Evolutionary conservation across 2,888 invertebrate genomes (phyloP), one percentile per base, ranked within the genome.

Genomic region (Caenorhabditis becei): DNA sequence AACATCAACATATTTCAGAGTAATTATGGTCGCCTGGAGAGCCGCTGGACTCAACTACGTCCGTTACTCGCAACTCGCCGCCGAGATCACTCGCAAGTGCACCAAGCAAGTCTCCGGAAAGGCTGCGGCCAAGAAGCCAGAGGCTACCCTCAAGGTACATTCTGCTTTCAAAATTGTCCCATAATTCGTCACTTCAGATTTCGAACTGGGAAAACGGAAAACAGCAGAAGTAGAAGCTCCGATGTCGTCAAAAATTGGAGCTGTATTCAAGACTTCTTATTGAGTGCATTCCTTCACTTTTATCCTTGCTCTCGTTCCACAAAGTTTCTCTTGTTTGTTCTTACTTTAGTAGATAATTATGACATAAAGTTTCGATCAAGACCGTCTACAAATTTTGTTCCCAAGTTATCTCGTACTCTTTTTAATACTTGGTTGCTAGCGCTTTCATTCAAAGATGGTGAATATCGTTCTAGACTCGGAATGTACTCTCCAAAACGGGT

Each of bases 61-160:
- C 92, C 96, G 96, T 93, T 97, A 95, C 93, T 97, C 97, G 78
- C 95, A 95, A 92, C 95, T 97, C 91, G 96, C 97, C 90, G 97
- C 97, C 26, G 72, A 77, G 32, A 75, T 84, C 61, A 93, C 97
- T 72, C 94, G 97, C 80, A 94, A 94, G 91, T 94, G 95, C 16
- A 92, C 97, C 87, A 97, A 96, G 92, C 92, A 94, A 23, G 56
- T 35, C 23, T 67, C 63, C 63, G 74, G 69, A 69, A 77, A 81
- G 53, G 70, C 67, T n/a, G 49, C 59, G 8, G 79, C 37, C 26
- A 81, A 77, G 62, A 77, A 82, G 35, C 54, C 81, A 44, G 85
- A 79, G 32, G 35, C 83, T 7, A 1, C 95, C 96, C 54, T 88
- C 94, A 83, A 82, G 74, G 85, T 84, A 41, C n/a, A 37, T 77